phyloP scores from a whole-genome alignment of 2,888 invertebrate species.

The Linyphia triangularis region DNA sequence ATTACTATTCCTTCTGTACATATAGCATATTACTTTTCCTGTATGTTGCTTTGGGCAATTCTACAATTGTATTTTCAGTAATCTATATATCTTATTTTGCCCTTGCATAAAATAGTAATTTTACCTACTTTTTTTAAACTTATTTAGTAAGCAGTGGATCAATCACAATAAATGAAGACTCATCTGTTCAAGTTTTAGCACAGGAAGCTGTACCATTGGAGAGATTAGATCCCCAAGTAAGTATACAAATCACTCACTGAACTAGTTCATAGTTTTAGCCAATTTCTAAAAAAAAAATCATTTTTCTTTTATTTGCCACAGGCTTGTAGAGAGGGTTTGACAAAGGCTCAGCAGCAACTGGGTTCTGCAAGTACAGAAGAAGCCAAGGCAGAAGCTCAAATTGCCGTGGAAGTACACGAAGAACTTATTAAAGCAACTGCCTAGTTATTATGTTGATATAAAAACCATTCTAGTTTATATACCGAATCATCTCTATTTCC shows the following conservation, averaged over 20 bases:
- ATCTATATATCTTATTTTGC: not conserved
- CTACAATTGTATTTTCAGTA: not conserved
- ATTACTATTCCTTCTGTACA: no score
- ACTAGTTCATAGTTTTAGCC: not conserved
- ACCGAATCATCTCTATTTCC: not conserved
- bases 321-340: slow-evolving; percentile 90
- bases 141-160: slow-evolving; percentile 93
- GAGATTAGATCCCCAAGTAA: slow-evolving; percentile 84
- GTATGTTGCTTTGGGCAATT: not conserved
- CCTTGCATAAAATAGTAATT: not conserved
- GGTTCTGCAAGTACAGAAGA: slow-evolving; percentile 89
- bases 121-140: slow-evolving; percentile 9
- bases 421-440: slow-evolving; percentile 90
- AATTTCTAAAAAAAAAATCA: not conserved
- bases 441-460: slow-evolving; percentile 25
- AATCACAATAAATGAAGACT: slow-evolving; percentile 96
- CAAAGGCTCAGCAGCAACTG: slow-evolving; percentile 90
- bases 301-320: slow-evolving; percentile 78
- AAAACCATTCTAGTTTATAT: not conserved
- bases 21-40: no score
- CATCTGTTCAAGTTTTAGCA: slow-evolving; percentile 93
- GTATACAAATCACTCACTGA: not conserved
- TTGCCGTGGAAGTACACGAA: slow-evolving; percentile 96
- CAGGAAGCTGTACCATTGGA: slow-evolving; percentile 96
- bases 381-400: slow-evolving; percentile 93